Conservation (phyloP, 2,797 vertebrate genomes). For the Jordanella pulchra region DNA sequence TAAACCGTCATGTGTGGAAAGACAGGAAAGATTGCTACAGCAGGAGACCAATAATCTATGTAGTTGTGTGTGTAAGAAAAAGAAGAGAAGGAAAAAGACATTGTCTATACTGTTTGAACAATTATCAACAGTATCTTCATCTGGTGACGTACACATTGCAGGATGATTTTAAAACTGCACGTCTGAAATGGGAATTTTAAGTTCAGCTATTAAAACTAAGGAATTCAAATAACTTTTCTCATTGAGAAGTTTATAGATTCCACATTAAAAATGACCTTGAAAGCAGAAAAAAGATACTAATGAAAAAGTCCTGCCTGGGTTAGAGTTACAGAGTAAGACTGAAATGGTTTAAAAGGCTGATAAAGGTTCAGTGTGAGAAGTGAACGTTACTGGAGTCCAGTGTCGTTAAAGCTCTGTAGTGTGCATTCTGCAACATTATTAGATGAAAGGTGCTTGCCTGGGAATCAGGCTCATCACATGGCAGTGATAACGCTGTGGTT, state of each 20-base stretch:
- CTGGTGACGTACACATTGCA: slow-evolving; percentile 74
- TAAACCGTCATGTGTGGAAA: background rate
- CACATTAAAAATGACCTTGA: slow-evolving; percentile 81
- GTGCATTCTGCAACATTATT: slow-evolving; percentile 31
- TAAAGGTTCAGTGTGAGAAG: slow-evolving; percentile 52
- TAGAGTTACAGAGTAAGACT: slow-evolving; percentile 67
- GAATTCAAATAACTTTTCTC: slow-evolving; percentile 85
- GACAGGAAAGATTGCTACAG: background rate
- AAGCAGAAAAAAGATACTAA: slow-evolving; percentile 56
- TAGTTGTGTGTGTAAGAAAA: slow-evolving; percentile 1
- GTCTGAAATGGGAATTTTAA: slow-evolving; percentile 80
- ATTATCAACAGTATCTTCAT: slow-evolving; percentile 73
- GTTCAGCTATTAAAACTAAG: slow-evolving; percentile 81
- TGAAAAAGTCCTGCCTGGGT: slow-evolving; percentile 69
- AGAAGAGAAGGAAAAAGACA: background rate
- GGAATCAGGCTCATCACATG: slow-evolving; percentile 50
- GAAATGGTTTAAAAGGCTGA: slow-evolving; percentile 57
- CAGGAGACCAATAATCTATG: background rate
- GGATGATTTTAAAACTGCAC: slow-evolving; percentile 78
- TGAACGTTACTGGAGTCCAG: slow-evolving; percentile 22
- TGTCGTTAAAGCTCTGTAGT: slow-evolving; percentile 38
- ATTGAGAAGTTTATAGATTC: slow-evolving; percentile 84
- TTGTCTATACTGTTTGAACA: slow-evolving; percentile 49
- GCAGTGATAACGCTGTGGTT: slow-evolving; percentile 48
- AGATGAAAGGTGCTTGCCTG: slow-evolving; percentile 51